A percentile compares a stretch with the other conserved stretches of the same genome.
Evolutionary conservation across 2,888 invertebrate species (phyloP).

Genomic region (Rutpela maculata): DNA sequence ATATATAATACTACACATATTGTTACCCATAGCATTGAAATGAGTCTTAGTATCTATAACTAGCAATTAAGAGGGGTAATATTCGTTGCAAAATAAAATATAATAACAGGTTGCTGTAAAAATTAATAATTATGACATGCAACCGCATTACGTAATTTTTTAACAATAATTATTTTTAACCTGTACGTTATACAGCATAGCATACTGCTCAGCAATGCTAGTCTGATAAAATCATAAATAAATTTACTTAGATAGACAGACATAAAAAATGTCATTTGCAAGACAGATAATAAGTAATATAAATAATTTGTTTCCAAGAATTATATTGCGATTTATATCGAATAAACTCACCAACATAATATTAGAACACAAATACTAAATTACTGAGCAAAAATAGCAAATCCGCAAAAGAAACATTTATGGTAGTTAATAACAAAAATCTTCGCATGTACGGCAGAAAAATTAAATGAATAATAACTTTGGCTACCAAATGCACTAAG

Average conservation of each 20-base stretch:
- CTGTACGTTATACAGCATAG: conserved; percentile 1
- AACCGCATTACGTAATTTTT: conserved; percentile 46
- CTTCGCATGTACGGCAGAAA: no score
- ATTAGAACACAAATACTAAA: no score
- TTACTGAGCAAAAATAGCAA: no score
- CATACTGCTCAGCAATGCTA: background rate
- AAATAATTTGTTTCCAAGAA: no score
- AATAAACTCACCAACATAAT: no score
- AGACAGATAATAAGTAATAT: no score
- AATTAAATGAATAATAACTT: no score
- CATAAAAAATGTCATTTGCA: background rate
- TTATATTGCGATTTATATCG: no score
- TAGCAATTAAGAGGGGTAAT: conserved; percentile 43
- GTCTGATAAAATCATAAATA: conserved; percentile 7
- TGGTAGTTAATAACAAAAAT: no score
- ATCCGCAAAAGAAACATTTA: no score
- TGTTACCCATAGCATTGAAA: conserved; percentile 29
- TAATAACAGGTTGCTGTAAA: conserved; percentile 42
- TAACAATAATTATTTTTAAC: conserved; percentile 46
- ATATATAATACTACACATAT: conserved; percentile 9
- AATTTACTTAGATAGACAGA: conserved; percentile 12
- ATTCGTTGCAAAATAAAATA: conserved; percentile 45
- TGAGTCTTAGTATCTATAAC: conserved; percentile 13
- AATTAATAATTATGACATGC: conserved; percentile 43
- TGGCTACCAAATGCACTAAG: no score